A percentile compares a stretch with the other conserved stretches of the same genome.
Evolutionary conservation across 2,888 invertebrate genomes (phyloP).

Genomic region (Caenorhabditis uteleia): DNA sequence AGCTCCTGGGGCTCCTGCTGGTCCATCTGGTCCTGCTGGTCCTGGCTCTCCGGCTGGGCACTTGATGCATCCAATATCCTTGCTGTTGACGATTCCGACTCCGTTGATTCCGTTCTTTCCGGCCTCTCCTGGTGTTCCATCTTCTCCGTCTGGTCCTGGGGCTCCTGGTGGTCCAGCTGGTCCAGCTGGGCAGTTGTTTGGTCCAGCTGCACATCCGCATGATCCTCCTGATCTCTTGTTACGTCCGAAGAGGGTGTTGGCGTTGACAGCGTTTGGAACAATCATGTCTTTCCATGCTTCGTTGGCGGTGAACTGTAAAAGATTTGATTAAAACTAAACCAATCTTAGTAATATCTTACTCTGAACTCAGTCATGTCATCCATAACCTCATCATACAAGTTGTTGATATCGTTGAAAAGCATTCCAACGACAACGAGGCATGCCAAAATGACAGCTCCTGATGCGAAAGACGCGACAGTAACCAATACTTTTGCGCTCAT

Average conservation of each 20-base stretch:
- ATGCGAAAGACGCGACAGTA: slow-evolving; percentile 48
- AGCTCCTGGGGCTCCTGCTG: slow-evolving; percentile 49
- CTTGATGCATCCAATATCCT: slow-evolving; percentile 52
- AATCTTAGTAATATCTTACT: slow-evolving; percentile 37
- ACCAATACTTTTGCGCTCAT: slow-evolving; percentile 55
- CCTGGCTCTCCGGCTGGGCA: slow-evolving; percentile 58
- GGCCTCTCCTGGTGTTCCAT: slow-evolving; percentile 49
- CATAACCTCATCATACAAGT: slow-evolving; percentile 58
- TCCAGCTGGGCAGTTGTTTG: slow-evolving; percentile 55
- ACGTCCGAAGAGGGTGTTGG: slow-evolving; percentile 51
- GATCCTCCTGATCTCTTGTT: slow-evolving; percentile 50
- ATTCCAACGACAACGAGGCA: slow-evolving; percentile 54
- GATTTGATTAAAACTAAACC: neutral
- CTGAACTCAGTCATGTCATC: slow-evolving; percentile 59
- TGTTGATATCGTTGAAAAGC: slow-evolving; percentile 61
- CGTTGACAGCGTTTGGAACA: slow-evolving; percentile 29
- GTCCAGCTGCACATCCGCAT: slow-evolving; percentile 49
- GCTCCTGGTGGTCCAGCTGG: slow-evolving; percentile 55
- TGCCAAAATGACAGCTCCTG: slow-evolving; percentile 54
- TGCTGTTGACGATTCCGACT: slow-evolving; percentile 36
- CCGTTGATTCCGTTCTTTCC: slow-evolving; percentile 47
- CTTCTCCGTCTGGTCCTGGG: slow-evolving; percentile 53
- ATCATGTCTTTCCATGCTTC: slow-evolving; percentile 58
- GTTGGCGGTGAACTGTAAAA: slow-evolving; percentile 48
- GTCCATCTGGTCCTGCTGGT: slow-evolving; percentile 54